Percentiles rank a stretch among this genome's conserved stretches.
Evolutionary conservation across 2,888 invertebrate species (phyloP).

Genomic region (Phasia obesa): DNA sequence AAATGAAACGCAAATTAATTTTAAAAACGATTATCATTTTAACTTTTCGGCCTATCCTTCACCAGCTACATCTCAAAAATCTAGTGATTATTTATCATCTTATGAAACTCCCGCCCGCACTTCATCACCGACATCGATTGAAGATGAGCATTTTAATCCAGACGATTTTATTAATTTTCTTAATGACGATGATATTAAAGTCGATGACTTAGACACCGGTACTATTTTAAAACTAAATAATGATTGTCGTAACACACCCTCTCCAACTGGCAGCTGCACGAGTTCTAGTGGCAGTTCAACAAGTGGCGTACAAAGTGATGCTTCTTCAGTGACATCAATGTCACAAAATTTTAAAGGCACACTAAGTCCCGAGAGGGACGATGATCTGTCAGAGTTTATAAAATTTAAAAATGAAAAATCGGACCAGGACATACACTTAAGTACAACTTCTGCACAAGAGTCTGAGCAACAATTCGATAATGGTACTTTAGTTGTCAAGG

Average conservation of each 20-base stretch:
- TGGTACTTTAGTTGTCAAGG: not conserved
- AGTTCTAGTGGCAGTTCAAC: conserved; percentile 77
- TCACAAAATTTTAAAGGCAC: conserved; percentile 31
- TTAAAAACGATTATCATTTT: conserved; percentile 69
- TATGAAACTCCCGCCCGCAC: conserved; percentile 66
- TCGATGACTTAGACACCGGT: conserved; percentile 73
- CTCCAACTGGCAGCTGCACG: conserved; percentile 78
- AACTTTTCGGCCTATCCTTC: conserved; percentile 72
- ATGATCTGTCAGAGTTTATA: conserved; percentile 65
- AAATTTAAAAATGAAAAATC: conserved; percentile 61
- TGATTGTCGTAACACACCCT: conserved; percentile 77
- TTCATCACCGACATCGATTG: conserved; percentile 70
- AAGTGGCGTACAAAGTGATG: conserved; percentile 78
- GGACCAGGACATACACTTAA: not conserved
- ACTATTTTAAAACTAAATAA: conserved; percentile 65
- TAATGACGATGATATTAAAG: conserved; percentile 75
- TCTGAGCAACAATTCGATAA: conserved; percentile 7
- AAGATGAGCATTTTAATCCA: conserved; percentile 75
- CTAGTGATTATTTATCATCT: conserved; percentile 54
- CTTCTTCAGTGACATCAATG: conserved; percentile 73
- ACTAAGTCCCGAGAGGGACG: conserved; percentile 29
- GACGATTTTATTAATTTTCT: conserved; percentile 79
- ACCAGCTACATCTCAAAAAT: conserved; percentile 70
- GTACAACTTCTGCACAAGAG: conserved; percentile 10
- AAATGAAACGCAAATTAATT: conserved; percentile 31